phyloP scores from a whole-genome alignment of 1,140 invertebrate species.

The Drosophila hydei region DNA sequence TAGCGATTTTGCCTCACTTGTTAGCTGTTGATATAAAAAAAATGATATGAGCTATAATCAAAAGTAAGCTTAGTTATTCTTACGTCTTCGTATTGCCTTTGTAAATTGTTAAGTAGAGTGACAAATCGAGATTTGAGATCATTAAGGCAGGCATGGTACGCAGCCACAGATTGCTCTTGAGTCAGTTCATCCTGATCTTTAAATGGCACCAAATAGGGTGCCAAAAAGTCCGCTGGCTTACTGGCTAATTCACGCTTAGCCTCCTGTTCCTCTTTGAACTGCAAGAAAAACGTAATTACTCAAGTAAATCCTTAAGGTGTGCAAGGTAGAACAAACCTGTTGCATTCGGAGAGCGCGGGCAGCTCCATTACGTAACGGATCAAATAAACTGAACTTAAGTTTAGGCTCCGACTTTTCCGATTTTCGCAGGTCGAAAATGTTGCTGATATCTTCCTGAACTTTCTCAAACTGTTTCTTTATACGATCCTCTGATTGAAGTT shows the following conservation, averaged over 20 bases:
- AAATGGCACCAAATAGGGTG: slow-evolving; percentile 85
- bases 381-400: slow-evolving; percentile 84
- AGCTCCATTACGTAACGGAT: slow-evolving; percentile 85
- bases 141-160: slow-evolving; percentile 85
- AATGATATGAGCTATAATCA: background rate
- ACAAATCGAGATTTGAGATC: slow-evolving; percentile 85
- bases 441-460: slow-evolving; percentile 85
- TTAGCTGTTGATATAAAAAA: slow-evolving; percentile 49
- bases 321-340: slow-evolving; percentile 35
- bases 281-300: slow-evolving; percentile 4
- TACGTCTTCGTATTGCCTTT: slow-evolving; percentile 85
- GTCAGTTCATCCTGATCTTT: slow-evolving; percentile 82
- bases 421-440: slow-evolving; percentile 84
- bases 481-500: slow-evolving; percentile 85
- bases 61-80: slow-evolving; percentile 1
- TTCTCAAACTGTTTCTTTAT: slow-evolving; percentile 81
- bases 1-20: slow-evolving; percentile 72
- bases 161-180: slow-evolving; percentile 76
- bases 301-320: background rate
- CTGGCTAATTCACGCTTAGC: slow-evolving; percentile 73
- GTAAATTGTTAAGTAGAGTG: slow-evolving; percentile 85
- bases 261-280: slow-evolving; percentile 83
- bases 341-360: slow-evolving; percentile 73
- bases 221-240: slow-evolving; percentile 85
- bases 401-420: slow-evolving; percentile 84